Conservation (phyloP, 2,113 vertebrate genomes). For the Ctenodactylus gundi region DNA sequence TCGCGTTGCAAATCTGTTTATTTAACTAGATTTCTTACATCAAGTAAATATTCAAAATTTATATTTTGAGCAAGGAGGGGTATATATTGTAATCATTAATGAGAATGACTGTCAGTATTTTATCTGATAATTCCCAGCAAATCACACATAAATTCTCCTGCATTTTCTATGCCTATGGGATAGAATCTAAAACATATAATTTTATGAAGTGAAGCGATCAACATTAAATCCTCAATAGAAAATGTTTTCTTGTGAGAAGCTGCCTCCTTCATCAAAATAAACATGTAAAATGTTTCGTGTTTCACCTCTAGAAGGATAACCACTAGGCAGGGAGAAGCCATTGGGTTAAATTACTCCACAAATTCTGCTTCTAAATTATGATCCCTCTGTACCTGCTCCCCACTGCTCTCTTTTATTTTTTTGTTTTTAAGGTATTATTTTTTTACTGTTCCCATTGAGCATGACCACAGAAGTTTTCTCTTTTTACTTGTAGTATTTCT, state of each 20-base stretch:
- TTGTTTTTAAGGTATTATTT: background rate
- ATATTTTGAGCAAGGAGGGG: background rate
- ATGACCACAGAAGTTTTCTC: background rate
- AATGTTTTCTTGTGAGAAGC: background rate
- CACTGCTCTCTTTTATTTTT: background rate
- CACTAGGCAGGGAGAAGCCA: too few relatives aligned
- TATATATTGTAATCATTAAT: background rate
- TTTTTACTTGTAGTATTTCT: background rate
- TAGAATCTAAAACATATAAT: background rate
- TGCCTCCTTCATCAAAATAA: background rate
- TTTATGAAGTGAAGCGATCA: background rate
- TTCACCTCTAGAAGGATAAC: background rate
- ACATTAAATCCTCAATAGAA: background rate
- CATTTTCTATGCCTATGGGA: background rate
- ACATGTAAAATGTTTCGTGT: background rate
- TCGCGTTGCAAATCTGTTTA: background rate
- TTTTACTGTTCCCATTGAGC: background rate
- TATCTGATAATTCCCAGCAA: slow-evolving; percentile 10
- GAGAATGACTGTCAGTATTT: background rate
- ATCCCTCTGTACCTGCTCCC: background rate
- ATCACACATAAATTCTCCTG: background rate
- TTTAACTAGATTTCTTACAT: background rate
- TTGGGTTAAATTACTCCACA: background rate
- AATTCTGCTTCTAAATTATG: background rate
- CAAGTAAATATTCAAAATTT: background rate